Conservation (phyloP, 37 sponge, comb jelly and placozoan genomes). For the Mnemiopsis leidyi region DNA sequence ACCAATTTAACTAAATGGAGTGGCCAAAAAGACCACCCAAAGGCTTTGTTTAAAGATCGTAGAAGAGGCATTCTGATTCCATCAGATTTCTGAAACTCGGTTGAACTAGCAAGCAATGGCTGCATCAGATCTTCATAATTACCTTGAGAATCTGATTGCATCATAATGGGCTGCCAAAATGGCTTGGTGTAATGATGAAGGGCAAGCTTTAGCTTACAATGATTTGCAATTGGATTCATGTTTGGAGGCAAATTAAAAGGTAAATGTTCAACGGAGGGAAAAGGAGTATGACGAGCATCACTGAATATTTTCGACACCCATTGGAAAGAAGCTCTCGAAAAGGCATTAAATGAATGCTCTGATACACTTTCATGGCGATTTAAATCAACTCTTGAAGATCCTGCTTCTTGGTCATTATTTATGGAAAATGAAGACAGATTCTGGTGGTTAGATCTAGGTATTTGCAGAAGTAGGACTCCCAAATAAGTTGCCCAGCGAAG, state of each 20-base stretch:
- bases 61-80: constrained; percentile 67
- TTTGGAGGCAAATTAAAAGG: not conserved
- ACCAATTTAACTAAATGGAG: constrained; percentile 82
- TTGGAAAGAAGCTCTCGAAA: not conserved
- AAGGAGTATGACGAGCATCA: not conserved
- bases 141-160: not conserved
- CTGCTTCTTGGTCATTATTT: constrained; percentile 16
- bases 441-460: not conserved
- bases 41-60: constrained; percentile 76
- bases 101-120: not conserved
- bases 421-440: not conserved
- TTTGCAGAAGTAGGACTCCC: not conserved
- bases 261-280: constrained; percentile 25
- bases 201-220: constrained; percentile 20
- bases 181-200: not conserved
- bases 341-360: not conserved
- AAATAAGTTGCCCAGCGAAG: not conserved
- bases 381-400: not conserved
- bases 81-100: not conserved
- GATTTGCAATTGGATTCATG: constrained; percentile 27
- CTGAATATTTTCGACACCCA: constrained; percentile 24
- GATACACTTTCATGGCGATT: not conserved
- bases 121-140: not conserved
- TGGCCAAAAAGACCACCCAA: constrained; percentile 92
- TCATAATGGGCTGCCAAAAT: not conserved